Conservation (phyloP, 92 coral and sea anemone species). For the Plumapathes pennacea region DNA sequence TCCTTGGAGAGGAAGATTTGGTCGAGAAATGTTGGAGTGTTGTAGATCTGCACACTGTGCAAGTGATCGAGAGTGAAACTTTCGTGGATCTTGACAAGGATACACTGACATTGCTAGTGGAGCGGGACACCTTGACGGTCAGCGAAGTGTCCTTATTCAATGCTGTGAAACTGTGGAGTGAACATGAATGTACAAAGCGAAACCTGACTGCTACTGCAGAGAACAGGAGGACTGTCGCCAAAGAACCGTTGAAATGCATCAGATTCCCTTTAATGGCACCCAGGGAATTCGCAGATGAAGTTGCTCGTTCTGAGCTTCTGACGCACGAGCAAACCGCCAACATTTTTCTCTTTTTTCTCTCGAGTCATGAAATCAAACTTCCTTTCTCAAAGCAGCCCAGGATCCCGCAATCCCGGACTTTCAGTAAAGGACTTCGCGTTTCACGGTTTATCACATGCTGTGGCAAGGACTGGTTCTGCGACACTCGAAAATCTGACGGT, state of each 20-base stretch:
- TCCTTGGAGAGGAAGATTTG: conserved; percentile 57
- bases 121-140: conserved; percentile 55
- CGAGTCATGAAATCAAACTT: conserved; percentile 64
- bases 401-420: conserved; percentile 32
- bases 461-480: conserved; percentile 90
- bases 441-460: conserved; percentile 81
- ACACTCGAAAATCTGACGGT: conserved; percentile 79
- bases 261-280: conserved; percentile 79
- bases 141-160: conserved; percentile 66
- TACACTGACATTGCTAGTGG: conserved; percentile 47
- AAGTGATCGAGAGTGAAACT: conserved; percentile 63
- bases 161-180: conserved; percentile 74
- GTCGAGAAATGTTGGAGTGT: conserved; percentile 80
- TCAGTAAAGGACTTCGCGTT: conserved; percentile 46
- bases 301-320: conserved; percentile 69
- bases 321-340: conserved; percentile 72
- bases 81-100: conserved; percentile 64
- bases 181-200: conserved; percentile 56
- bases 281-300: conserved; percentile 76
- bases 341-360: conserved; percentile 68
- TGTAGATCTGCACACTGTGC: conserved; percentile 60
- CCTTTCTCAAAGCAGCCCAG: conserved; percentile 67
- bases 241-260: conserved; percentile 63
- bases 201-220: conserved; percentile 37
- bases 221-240: conserved; percentile 54